A percentile compares a stretch with the other conserved stretches of the same genome.
Evolutionary conservation across 2,113 vertebrate species (phyloP).

Genomic region (Haemorhous mexicanus): DNA sequence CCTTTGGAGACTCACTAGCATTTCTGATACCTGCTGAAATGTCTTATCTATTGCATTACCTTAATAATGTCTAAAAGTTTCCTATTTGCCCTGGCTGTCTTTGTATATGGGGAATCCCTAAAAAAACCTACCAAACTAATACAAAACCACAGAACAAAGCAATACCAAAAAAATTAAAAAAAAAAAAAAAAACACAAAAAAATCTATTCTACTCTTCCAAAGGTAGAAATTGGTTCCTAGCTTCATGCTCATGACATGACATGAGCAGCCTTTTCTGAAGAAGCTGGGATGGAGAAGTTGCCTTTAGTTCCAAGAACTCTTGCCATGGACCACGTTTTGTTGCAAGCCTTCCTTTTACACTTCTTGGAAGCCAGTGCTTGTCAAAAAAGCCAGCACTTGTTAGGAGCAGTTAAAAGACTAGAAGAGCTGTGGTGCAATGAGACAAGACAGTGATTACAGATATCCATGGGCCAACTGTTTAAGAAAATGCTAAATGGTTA

Average conservation of each 20-base stretch:
- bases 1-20: neutral
- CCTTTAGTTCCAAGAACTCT: neutral
- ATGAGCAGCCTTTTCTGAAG: neutral
- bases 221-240: neutral
- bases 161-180: neutral
- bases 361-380: neutral
- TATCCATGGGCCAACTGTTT: neutral
- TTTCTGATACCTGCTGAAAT: neutral
- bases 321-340: rapidly evolving
- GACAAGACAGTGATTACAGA: neutral
- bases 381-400: neutral
- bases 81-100: neutral
- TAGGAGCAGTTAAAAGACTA: neutral
- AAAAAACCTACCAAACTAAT: neutral
- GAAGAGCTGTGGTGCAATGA: neutral
- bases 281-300: neutral
- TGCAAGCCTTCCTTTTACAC: neutral
- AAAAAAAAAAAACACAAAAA: neutral
- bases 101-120: neutral
- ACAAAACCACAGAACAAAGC: neutral
- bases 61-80: neutral
- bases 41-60: neutral
- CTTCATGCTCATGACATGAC: neutral
- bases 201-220: neutral
- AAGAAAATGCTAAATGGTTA: neutral